A percentile compares a stretch with the other conserved stretches of the same genome.
Evolutionary conservation across 2,888 invertebrate species (phyloP).

Genomic region (Arge pagana): DNA sequence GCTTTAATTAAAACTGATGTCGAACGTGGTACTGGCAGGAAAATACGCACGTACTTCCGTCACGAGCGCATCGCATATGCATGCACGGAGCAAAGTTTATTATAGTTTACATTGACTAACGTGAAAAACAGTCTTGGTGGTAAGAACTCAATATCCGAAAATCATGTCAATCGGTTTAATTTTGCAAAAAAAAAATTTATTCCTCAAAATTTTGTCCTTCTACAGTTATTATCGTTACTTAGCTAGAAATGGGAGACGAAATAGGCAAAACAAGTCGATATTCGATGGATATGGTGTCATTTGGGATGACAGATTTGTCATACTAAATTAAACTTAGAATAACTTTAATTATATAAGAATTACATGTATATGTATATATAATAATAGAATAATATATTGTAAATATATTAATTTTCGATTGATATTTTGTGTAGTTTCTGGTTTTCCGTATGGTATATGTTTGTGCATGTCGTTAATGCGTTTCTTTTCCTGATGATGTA

Average conservation of each 20-base stretch:
- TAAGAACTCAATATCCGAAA: too few species aligned
- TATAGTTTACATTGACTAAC: too few species aligned
- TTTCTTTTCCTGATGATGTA: not conserved
- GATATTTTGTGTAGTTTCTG: constrained; percentile 15
- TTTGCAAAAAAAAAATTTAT: too few species aligned
- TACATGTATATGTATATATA: constrained; percentile 34
- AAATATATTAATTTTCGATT: constrained; percentile 22
- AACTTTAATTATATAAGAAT: constrained; percentile 22
- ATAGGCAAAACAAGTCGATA: constrained; percentile 44
- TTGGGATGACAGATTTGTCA: constrained; percentile 39
- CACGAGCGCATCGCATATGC: too few species aligned
- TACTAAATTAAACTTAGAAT: constrained; percentile 32
- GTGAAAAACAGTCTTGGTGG: too few species aligned
- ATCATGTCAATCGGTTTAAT: too few species aligned
- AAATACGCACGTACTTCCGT: too few species aligned
- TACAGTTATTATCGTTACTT: constrained; percentile 45
- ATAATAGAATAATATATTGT: constrained; percentile 18
- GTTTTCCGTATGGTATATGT: constrained; percentile 23
- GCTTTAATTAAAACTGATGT: too few species aligned
- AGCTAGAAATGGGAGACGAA: constrained; percentile 46
- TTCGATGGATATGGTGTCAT: constrained; percentile 43
- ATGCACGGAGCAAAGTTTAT: too few species aligned
- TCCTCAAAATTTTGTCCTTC: constrained; percentile 40
- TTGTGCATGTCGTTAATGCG: constrained; percentile 21
- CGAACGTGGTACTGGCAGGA: too few species aligned